Base-by-base conservation (phyloP, 2,113 vertebrate species). In the Piprites chloris region DNA sequence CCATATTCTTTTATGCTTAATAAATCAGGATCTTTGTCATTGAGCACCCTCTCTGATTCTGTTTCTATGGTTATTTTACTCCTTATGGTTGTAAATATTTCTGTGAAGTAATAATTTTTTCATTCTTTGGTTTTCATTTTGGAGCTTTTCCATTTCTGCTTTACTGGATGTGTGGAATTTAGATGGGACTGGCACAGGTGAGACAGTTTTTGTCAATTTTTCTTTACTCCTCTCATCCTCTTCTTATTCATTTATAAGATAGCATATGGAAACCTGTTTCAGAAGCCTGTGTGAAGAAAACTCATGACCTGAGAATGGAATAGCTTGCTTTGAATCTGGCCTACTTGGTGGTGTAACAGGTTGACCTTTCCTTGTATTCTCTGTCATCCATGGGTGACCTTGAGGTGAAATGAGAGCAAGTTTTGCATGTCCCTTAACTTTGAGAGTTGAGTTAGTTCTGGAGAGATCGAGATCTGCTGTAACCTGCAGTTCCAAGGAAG, bases 351-450 rank as follows among this genome's bases (percentile, higher is more conserved):
- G 6, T 35, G 14, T 56, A 41, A n/a, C 28, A 75, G 23, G 8
- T 11, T 30, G n/a, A 77, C 16, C 5, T 74, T 58, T 37, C 8
- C 42, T 58, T 50, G 18, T 67, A 28, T 9, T 82, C 9, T 13
- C 14, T 0, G 0, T 52, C 49, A 71, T 20, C 8, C n/a, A 3
- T 42, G 11, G 11, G 8, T 77, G 66, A 59, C 27, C 12, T 46
- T 30, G 11, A 39, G 15, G 32, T 35, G 21, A 90, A 63, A 81
- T 5, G 15, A 18, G 8, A 46, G 5, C 9, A 42, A 72, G 33
- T 50, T 61, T 65, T 69, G 10, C 23, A 30, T 0, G 0, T 67
- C 16, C 19, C 7, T 61, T 69, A 73, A 4, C 16, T 81, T 27
- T 41, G 30, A 52, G 56, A 53, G 3, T 17, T 66, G 46, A 52